Base-by-base conservation (phyloP, 2,113 vertebrate species). In the Percina caprodes region DNA sequence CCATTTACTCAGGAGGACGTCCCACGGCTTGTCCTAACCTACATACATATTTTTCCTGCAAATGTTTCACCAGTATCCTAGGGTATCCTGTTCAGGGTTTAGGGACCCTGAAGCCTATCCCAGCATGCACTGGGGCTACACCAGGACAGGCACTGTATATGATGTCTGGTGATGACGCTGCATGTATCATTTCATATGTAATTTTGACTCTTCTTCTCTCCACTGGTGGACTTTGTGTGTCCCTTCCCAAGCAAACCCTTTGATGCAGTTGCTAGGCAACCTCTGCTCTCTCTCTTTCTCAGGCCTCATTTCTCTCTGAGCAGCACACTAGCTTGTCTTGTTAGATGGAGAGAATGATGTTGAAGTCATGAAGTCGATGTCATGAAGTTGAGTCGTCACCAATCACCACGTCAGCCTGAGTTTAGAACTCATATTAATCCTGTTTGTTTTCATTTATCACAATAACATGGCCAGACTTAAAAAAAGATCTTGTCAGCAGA, bases 221-320 rank as follows among this genome's bases (percentile, higher is more conserved):
- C 49, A 49, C 39, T 49, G n/a, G 48, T 63, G 45, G 66, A 80
- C 61, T 61, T 63, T 58, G 15, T 24, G 18, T 75, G 14, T 76
- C 70, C 33, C 60, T 79, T 79, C 76, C 71, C 63, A 79, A 69
- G 35, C 68, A 62, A 82, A 72, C 56, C 68, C 74, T 81, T 77
- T 82, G 80, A 92, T 89, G 86, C 84, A 87, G 94, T 95, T 94
- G 90, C 94, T 93, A 94, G 86, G 94, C 93, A 93, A 95, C 94
- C 63, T 26, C 77, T 79, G 46, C 72, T 82, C 58, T 58, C 26
- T 59, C 58, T 21, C 55, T 14, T 1, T 62, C 48, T 74, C 75
- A 79, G 56, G 45, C 72, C 80, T 58, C 52, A 61, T 80, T 83
- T 86, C 85, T 84, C 55, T 89, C 67, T 4, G 69, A 77, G 79